These are phyloP conservation scores for Polyploca ridens DNA, from an alignment of 2,888 invertebrate genomes.

Conservation along the genomic window DNA sequence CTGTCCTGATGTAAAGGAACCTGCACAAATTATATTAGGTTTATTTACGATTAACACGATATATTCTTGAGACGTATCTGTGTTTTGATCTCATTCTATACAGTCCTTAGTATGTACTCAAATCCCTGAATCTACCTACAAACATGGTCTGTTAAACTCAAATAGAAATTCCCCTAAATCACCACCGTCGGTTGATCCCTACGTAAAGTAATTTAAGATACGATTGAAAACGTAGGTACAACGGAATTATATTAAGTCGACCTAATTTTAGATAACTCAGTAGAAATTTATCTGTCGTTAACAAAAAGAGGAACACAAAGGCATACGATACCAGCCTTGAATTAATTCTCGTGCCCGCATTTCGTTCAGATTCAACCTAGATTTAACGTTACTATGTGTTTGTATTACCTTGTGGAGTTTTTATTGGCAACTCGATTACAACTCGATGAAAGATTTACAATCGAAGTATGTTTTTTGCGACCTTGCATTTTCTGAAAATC, in stretches of 20 bases:
- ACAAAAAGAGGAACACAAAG: conserved; percentile 63
- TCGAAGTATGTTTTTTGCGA: too few species aligned
- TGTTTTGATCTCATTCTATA: too few species aligned
- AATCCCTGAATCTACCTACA: neutral
- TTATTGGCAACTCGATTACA: neutral
- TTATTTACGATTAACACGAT: too few species aligned
- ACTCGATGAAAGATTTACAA: neutral
- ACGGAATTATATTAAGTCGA: conserved; percentile 25
- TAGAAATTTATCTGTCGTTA: conserved; percentile 63
- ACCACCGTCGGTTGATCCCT: neutral
- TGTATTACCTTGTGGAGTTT: neutral
- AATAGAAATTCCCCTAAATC: neutral
- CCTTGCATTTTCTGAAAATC: too few species aligned
- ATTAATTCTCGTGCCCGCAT: conserved; percentile 62
- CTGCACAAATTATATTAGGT: too few species aligned
- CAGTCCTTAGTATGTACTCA: too few species aligned
- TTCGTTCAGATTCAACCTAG: conserved; percentile 41
- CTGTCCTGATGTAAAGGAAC: too few species aligned
- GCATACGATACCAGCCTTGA: conserved; percentile 52
- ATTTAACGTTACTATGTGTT: conserved; percentile 22
- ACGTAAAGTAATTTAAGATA: neutral
- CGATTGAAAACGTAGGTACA: conserved; percentile 9
- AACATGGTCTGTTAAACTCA: neutral
- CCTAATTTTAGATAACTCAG: conserved; percentile 58
- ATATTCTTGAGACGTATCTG: too few species aligned